Conservation (phyloP, 2,888 invertebrate species). For the Phortica magna region DNA sequence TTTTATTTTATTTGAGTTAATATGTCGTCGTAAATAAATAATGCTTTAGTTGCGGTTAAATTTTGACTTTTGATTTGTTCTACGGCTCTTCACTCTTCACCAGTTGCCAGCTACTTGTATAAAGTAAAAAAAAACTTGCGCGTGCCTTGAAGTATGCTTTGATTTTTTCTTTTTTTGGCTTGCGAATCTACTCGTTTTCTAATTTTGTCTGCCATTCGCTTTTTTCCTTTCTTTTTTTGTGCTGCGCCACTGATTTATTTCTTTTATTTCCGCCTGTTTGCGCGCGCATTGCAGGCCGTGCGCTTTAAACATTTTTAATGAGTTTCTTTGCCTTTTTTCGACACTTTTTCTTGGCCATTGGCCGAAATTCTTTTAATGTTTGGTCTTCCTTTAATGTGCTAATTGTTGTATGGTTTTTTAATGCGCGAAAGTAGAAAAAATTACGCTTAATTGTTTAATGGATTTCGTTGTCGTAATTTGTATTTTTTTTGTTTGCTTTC, state of each 20-base stretch:
- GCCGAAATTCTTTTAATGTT: neutral
- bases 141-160: slow-evolving; percentile 8
- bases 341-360: slow-evolving; percentile 19
- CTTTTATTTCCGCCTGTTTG: slow-evolving; percentile 10
- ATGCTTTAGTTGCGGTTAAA: slow-evolving; percentile 35
- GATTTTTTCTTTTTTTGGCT: neutral
- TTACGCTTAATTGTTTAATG: slow-evolving; percentile 30
- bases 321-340: slow-evolving; percentile 33
- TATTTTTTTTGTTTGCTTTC: neutral
- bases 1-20: neutral
- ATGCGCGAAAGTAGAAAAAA: slow-evolving; percentile 17
- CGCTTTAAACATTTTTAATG: slow-evolving; percentile 39
- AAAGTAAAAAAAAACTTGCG: neutral
- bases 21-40: slow-evolving; percentile 30
- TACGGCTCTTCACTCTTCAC: neutral
- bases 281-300: slow-evolving; percentile 31
- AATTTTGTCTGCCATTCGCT: slow-evolving; percentile 27
- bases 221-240: neutral
- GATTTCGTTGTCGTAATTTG: slow-evolving; percentile 22
- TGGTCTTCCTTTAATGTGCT: slow-evolving; percentile 21
- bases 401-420: slow-evolving; percentile 32
- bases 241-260: slow-evolving; percentile 22
- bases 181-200: neutral
- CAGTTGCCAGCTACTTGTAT: neutral
- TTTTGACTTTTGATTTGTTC: slow-evolving; percentile 11